Conservation (phyloP, 2,888 invertebrate genomes). For the Rhaphigaster nebulosa region DNA sequence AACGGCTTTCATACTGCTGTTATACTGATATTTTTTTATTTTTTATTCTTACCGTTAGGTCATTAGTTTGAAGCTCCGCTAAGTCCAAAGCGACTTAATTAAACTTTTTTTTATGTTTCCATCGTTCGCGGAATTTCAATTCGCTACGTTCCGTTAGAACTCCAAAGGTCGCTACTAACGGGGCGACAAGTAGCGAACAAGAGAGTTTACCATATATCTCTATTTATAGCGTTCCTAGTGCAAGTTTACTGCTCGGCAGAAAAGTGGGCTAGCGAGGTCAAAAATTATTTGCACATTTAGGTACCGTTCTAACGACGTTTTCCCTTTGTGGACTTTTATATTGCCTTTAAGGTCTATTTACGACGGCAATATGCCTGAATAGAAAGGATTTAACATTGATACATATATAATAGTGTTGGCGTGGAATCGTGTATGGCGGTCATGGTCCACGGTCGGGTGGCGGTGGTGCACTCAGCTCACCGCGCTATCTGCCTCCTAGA, state of each 20-base stretch:
- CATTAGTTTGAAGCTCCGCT: neutral
- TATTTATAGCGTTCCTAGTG: neutral
- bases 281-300: conserved; percentile 9
- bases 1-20: neutral
- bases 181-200: conserved; percentile 12
- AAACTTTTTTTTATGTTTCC: conserved; percentile 3
- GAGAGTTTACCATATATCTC: conserved; percentile 27
- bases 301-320: neutral
- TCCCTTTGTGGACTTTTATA: neutral
- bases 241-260: conserved; percentile 17
- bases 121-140: conserved; percentile 1
- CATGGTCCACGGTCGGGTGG: conserved; percentile 27
- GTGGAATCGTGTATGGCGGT: conserved; percentile 1
- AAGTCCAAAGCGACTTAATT: conserved; percentile 7
- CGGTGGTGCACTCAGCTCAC: neutral
- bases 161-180: conserved; percentile 21
- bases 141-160: conserved; percentile 16
- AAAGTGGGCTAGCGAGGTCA: neutral
- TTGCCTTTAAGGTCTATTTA: neutral
- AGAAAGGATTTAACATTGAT: conserved; percentile 31
- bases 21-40: neutral
- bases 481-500: neutral
- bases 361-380: neutral
- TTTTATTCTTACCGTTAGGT: neutral
- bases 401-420: neutral